Evolutionary conservation across 1,140 invertebrate species (phyloP).

Genomic region (Drosophila carrolli): DNA sequence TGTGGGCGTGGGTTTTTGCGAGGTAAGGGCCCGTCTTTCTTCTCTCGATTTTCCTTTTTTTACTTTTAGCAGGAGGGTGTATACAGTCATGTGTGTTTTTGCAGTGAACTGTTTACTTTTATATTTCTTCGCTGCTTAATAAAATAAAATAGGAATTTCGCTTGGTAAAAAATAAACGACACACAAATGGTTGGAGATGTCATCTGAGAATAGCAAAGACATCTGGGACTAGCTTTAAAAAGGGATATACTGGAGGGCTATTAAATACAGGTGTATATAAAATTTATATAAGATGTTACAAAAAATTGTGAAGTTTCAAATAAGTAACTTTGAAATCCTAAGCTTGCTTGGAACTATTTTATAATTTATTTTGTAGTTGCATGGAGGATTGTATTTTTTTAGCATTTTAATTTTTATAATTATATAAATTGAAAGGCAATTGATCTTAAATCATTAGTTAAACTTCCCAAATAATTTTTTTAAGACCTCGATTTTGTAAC

Average conservation of each 20-base stretch:
- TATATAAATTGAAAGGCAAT: no score
- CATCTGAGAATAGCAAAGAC: slow-evolving; percentile 19
- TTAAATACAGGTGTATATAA: background rate
- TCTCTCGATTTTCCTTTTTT: background rate
- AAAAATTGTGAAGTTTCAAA: no score
- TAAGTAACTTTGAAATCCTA: no score
- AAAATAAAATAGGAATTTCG: slow-evolving; percentile 75
- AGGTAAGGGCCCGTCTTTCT: background rate
- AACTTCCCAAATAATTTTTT: no score
- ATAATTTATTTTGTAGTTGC: no score
- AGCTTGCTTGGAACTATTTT: no score
- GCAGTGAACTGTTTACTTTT: slow-evolving; percentile 76
- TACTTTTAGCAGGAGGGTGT: slow-evolving; percentile 15
- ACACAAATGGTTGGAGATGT: slow-evolving; percentile 3
- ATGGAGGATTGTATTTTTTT: no score
- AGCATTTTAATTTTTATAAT: no score
- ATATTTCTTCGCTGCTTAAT: slow-evolving; percentile 74
- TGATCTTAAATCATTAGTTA: no score
- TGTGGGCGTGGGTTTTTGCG: slow-evolving; percentile 41
- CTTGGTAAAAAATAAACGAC: slow-evolving; percentile 44
- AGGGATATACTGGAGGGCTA: background rate
- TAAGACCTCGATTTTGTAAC: no score
- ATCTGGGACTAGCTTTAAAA: slow-evolving; percentile 20
- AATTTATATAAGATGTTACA: background rate
- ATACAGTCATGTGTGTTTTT: slow-evolving; percentile 47